Conservation (phyloP, 1,140 invertebrate genomes). For the Brachionus calyciflorus region DNA sequence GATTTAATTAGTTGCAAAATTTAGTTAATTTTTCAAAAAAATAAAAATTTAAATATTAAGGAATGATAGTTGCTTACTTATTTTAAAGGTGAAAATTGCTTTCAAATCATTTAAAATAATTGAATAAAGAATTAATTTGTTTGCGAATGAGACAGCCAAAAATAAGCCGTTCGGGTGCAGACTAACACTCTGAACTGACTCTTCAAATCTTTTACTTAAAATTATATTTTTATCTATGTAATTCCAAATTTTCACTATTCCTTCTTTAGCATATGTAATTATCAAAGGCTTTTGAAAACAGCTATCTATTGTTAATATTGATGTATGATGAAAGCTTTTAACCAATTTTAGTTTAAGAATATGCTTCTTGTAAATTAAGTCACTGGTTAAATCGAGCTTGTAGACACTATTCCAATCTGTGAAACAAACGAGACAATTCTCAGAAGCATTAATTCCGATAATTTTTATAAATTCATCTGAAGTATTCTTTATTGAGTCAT, state of each 20-base stretch:
- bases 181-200: not conserved
- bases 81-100: not conserved
- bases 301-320: slow-evolving; percentile 4
- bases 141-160: slow-evolving; percentile 10
- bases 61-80: not conserved
- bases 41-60: not conserved
- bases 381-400: slow-evolving; percentile 27
- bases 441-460: slow-evolving; percentile 9
- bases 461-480: not conserved
- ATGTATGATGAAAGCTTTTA: not conserved
- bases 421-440: slow-evolving; percentile 8
- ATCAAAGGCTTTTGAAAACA: slow-evolving; percentile 22
- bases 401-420: not conserved
- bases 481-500: not conserved
- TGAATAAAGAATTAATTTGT: slow-evolving; percentile 25
- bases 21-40: no score
- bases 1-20: no score
- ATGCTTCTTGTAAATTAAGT: slow-evolving; percentile 12
- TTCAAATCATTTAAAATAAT: slow-evolving; percentile 32
- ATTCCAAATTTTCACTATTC: slow-evolving; percentile 10
- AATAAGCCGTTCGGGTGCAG: not conserved
- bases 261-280: not conserved
- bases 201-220: slow-evolving; percentile 8
- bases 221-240: not conserved
- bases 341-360: not conserved